phyloP scores from a whole-genome alignment of 2,797 vertebrate genomes.

The Carcharodon carcharias region DNA sequence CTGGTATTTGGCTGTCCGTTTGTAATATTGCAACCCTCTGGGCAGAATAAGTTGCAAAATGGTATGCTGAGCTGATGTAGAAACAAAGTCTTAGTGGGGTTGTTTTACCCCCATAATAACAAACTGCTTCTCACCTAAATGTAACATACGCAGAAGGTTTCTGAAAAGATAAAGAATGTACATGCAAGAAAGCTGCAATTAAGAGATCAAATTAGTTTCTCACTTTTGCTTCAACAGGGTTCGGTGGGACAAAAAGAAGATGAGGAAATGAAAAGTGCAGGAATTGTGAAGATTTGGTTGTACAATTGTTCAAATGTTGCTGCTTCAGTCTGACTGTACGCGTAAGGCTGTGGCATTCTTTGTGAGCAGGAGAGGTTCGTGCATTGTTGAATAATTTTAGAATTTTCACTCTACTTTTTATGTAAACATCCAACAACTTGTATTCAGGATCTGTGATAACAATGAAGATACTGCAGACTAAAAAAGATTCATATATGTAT shows the following conservation, averaged over 20 bases:
- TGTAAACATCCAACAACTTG: background rate
- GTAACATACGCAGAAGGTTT: background rate
- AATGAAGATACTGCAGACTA: background rate
- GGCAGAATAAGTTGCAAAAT: background rate
- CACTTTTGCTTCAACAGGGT: background rate
- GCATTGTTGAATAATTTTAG: background rate
- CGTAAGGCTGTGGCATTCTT: background rate
- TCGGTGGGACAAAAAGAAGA: constrained; percentile 35
- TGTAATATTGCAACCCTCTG: background rate
- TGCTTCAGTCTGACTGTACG: background rate
- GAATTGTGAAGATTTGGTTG: background rate
- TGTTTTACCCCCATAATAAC: background rate
- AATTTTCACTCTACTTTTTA: background rate
- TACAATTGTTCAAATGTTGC: background rate
- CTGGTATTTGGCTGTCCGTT: background rate
- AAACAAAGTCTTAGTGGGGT: background rate
- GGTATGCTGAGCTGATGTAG: background rate
- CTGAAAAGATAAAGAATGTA: background rate
- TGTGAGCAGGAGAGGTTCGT: background rate
- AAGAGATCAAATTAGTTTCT: background rate
- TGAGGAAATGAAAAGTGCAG: background rate
- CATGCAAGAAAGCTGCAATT: background rate
- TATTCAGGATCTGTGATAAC: background rate
- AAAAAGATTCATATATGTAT: background rate
- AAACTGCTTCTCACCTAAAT: background rate